Evolutionary conservation across 2,113 vertebrate species (phyloP).

Genomic region (Phodopus roborovskii): DNA sequence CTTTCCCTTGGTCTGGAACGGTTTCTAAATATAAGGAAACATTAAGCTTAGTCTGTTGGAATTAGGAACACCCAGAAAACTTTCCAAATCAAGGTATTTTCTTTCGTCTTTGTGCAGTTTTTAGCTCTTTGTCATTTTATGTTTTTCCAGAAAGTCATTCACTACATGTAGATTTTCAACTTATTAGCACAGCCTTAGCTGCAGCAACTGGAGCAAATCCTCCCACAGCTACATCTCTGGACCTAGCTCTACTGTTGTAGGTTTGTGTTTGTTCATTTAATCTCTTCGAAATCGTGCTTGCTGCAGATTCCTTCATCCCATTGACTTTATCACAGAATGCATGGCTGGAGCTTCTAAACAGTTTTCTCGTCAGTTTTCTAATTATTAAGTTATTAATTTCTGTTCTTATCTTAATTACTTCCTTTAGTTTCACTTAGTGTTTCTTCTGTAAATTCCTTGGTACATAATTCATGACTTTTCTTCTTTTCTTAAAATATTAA

Average conservation of each 20-base stretch:
- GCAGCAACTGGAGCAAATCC: slow-evolving; percentile 37
- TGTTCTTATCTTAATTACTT: slow-evolving; percentile 73
- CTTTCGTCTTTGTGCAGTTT: slow-evolving; percentile 8
- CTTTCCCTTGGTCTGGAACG: slow-evolving; percentile 43
- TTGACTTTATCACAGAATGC: slow-evolving; percentile 64
- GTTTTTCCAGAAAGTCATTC: slow-evolving; percentile 17
- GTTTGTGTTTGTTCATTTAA: slow-evolving; percentile 36
- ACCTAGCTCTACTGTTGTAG: not conserved
- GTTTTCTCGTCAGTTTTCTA: slow-evolving; percentile 63
- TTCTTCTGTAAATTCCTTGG: slow-evolving; percentile 53
- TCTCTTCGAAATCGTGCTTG: slow-evolving; percentile 52
- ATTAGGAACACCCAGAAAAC: slow-evolving; percentile 43
- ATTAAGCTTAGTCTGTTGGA: not conserved
- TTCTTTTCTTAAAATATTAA: slow-evolving; percentile 29
- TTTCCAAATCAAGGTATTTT: slow-evolving; percentile 43
- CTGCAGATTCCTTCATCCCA: slow-evolving; percentile 35
- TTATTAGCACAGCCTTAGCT: slow-evolving; percentile 38
- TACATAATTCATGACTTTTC: slow-evolving; percentile 35
- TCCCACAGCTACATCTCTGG: slow-evolving; percentile 16
- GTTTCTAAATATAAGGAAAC: not conserved
- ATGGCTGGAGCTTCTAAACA: slow-evolving; percentile 59
- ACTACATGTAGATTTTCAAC: slow-evolving; percentile 18
- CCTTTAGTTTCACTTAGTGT: slow-evolving; percentile 45
- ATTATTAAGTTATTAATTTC: slow-evolving; percentile 58
- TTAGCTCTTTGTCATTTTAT: slow-evolving; percentile 42